Evolutionary conservation across 2,888 invertebrate species (phyloP).

Genomic region (Atherix ibis): DNA sequence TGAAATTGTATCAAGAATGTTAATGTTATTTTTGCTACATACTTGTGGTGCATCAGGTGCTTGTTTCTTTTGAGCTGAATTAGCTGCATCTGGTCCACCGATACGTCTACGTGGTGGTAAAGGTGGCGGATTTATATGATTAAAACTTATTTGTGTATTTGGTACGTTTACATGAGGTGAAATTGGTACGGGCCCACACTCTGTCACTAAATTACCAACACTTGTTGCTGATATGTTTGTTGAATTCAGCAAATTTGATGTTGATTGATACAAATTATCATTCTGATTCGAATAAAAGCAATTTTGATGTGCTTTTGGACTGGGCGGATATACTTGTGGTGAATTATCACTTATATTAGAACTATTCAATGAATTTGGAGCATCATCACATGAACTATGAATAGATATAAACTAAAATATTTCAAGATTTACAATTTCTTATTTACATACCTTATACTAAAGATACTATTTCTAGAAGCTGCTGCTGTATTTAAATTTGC

Average conservation of each 20-base stretch:
- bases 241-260: no score
- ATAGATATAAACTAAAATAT: background rate
- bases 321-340: slow-evolving; percentile 9
- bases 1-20: background rate
- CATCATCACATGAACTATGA: slow-evolving; percentile 8
- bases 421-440: slow-evolving; percentile 1
- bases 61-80: slow-evolving; percentile 36
- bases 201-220: slow-evolving; percentile 1
- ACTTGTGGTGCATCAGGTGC: slow-evolving; percentile 48
- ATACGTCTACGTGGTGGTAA: slow-evolving; percentile 29
- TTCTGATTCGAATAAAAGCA: slow-evolving; percentile 9
- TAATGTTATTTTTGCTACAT: slow-evolving; percentile 3
- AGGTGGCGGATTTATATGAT: slow-evolving; percentile 24
- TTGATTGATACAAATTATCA: no score
- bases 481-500: slow-evolving; percentile 6
- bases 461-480: slow-evolving; percentile 10
- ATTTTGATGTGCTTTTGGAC: slow-evolving; percentile 10
- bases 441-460: slow-evolving; percentile 10
- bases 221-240: background rate
- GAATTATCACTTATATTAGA: slow-evolving; percentile 6
- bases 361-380: slow-evolving; percentile 2
- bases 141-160: slow-evolving; percentile 22
- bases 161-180: slow-evolving; percentile 34
- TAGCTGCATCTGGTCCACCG: slow-evolving; percentile 18
- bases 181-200: slow-evolving; percentile 21